phyloP scores from a whole-genome alignment of 2,113 vertebrate species.

The Donacobius atricapilla region DNA sequence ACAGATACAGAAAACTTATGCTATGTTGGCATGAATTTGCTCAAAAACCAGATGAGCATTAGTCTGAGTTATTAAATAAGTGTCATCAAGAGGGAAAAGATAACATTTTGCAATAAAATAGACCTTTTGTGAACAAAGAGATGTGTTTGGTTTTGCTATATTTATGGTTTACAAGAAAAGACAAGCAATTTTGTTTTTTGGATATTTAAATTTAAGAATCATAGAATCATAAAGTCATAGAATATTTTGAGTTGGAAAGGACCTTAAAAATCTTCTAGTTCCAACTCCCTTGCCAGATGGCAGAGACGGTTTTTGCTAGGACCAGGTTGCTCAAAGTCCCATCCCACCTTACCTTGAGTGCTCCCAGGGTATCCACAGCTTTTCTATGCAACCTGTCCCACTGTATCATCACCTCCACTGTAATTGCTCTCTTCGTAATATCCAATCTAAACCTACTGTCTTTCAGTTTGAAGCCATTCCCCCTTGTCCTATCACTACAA shows the following conservation, averaged over 20 bases:
- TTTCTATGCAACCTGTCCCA: neutral
- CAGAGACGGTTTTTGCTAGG: neutral
- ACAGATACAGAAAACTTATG: neutral
- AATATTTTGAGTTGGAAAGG: neutral
- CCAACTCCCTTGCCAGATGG: neutral
- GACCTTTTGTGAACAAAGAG: neutral
- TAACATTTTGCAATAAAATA: neutral
- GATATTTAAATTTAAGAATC: neutral
- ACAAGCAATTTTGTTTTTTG: neutral
- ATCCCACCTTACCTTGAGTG: neutral
- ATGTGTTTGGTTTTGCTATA: neutral
- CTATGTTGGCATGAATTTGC: neutral
- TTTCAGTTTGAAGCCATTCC: neutral
- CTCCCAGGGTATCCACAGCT: neutral
- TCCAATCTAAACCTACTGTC: neutral
- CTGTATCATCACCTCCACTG: neutral
- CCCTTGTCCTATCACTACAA: neutral
- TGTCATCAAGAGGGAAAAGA: neutral
- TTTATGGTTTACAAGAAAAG: neutral
- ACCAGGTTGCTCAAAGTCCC: neutral
- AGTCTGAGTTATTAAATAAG: neutral
- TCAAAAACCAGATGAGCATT: neutral
- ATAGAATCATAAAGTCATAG: neutral
- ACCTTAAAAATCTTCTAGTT: neutral
- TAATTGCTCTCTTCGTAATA: neutral